A percentile compares a stretch with the other conserved stretches of the same genome.
These are phyloP conservation scores for Alectoris magna DNA, from an alignment of 2,797 vertebrate species.

Conservation along the genomic window DNA sequence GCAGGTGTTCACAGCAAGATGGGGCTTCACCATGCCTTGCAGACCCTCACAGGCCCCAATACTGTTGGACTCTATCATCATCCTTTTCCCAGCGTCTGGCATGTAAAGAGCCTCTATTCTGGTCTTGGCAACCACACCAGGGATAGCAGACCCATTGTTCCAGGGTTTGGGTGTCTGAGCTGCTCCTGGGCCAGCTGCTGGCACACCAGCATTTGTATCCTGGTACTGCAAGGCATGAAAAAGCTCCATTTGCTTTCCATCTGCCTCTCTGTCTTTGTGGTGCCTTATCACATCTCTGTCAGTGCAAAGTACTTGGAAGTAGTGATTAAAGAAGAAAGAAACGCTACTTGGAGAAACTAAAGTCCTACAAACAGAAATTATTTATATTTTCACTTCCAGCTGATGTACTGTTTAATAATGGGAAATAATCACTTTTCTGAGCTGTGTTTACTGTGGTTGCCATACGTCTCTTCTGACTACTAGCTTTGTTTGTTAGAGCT, in stretches of 20 bases:
- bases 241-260: neutral
- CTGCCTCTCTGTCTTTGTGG: neutral
- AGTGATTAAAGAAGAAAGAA: neutral
- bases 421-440: neutral
- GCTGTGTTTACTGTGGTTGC: neutral
- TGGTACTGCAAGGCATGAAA: neutral
- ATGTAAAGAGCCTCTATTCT: neutral
- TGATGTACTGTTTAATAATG: neutral
- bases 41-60: neutral
- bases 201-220: fast-evolving
- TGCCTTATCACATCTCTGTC: neutral
- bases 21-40: neutral
- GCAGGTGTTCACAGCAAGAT: no score
- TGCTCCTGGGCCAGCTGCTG: neutral
- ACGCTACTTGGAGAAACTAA: neutral
- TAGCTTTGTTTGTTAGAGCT: neutral
- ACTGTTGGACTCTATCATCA: neutral
- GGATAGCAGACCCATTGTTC: neutral
- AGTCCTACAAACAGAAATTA: neutral
- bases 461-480: neutral
- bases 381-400: neutral
- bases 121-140: no score
- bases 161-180: neutral
- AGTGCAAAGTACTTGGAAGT: neutral
- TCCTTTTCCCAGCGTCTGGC: neutral